A percentile compares a stretch with the other conserved stretches of the same genome.
Conservation (phyloP, 2,797 vertebrate species). For the Peromyscus nudipes region DNA sequence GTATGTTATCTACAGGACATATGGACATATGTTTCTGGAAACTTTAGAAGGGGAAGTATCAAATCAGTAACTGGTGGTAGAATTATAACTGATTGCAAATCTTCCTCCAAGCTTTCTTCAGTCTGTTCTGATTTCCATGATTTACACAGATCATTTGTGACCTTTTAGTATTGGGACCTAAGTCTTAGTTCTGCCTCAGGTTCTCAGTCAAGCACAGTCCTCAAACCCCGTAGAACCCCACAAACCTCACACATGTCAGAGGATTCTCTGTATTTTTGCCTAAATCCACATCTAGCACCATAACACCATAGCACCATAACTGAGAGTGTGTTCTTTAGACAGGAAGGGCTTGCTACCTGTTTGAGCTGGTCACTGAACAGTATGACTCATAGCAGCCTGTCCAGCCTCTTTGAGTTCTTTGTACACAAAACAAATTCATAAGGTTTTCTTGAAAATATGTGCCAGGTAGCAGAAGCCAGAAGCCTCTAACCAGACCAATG, state of each 20-base stretch:
- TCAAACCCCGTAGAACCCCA: neutral
- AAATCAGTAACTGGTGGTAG: neutral
- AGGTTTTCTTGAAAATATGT: neutral
- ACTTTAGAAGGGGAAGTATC: neutral
- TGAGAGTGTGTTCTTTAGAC: neutral
- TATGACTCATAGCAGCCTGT: neutral
- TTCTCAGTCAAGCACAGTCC: neutral
- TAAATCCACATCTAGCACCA: neutral
- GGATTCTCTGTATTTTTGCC: neutral
- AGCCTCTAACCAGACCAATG: neutral
- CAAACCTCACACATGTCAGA: neutral
- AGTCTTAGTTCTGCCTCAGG: neutral
- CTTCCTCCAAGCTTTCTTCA: neutral
- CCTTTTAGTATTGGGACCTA: neutral
- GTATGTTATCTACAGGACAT: neutral
- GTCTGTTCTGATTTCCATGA: neutral
- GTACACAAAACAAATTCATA: neutral
- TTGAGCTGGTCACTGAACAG: neutral
- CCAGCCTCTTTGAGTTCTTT: neutral
- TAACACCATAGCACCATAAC: too few species aligned
- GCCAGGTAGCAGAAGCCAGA: neutral
- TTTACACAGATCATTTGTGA: neutral
- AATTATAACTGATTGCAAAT: neutral
- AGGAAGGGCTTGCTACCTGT: neutral
- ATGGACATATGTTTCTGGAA: neutral